phyloP scores from a whole-genome alignment of 2,113 vertebrate genomes.

The Prionailurus bengalensis region DNA sequence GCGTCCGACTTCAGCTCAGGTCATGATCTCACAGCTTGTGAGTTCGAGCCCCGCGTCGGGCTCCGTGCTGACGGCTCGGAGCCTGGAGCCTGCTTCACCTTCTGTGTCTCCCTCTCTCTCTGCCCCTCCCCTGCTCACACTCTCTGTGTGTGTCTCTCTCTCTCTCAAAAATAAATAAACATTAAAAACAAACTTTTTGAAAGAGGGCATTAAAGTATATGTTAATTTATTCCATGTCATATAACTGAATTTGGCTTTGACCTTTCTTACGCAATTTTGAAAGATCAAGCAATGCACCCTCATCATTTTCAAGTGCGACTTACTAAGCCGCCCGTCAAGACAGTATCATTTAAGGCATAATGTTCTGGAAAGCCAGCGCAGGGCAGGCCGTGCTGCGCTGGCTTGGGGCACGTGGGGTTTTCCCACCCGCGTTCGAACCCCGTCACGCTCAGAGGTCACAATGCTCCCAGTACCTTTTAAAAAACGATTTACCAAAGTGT shows the following conservation, averaged over 20 bases:
- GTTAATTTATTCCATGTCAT: constrained; percentile 37
- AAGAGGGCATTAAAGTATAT: neutral
- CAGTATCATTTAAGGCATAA: neutral
- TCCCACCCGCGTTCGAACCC: neutral
- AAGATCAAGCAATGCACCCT: neutral
- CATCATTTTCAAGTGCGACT: neutral
- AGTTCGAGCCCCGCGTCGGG: too few species aligned
- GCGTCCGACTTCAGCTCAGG: too few species aligned
- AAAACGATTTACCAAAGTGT: constrained; percentile 4
- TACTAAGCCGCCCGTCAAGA: neutral
- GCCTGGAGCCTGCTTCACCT: too few species aligned
- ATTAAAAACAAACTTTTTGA: neutral
- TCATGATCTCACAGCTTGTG: too few species aligned
- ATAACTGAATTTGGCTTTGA: constrained; percentile 32
- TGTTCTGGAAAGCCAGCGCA: neutral
- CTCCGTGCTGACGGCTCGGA: too few species aligned
- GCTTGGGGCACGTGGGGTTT: too few species aligned
- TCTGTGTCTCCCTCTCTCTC: too few species aligned
- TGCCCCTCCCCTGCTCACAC: too few species aligned
- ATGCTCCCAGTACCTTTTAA: neutral
- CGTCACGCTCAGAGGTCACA: neutral
- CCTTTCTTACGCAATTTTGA: neutral
- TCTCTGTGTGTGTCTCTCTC: too few species aligned
- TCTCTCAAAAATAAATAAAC: too few species aligned
- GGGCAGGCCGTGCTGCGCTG: rapidly evolving